Conservation (phyloP, 2,797 vertebrate species). For the Pipistrellus pipistrellus region DNA sequence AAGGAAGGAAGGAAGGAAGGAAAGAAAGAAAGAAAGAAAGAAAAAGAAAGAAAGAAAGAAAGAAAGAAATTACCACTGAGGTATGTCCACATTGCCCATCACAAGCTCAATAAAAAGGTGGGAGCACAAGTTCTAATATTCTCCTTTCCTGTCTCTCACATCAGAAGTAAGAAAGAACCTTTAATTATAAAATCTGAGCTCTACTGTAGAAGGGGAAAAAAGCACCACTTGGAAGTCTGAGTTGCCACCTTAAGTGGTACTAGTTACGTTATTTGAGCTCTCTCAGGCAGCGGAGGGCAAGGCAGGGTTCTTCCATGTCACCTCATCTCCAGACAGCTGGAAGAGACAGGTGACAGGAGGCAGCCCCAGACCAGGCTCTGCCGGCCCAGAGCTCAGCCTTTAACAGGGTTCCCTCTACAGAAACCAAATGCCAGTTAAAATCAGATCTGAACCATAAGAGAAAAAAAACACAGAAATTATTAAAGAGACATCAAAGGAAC, state of each 20-base stretch:
- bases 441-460: background rate
- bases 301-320: background rate
- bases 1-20: background rate
- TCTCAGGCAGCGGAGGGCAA: background rate
- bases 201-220: background rate
- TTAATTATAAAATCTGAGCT: constrained; percentile 40
- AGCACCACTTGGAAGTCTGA: constrained; percentile 2
- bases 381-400: background rate
- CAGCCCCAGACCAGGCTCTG: background rate
- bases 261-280: background rate
- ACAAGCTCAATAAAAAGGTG: background rate
- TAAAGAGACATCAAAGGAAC: background rate
- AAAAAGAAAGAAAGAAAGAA: background rate
- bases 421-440: background rate
- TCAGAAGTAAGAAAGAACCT: background rate
- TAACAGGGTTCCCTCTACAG: background rate
- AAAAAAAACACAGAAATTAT: background rate
- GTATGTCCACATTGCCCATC: background rate
- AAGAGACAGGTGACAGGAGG: background rate
- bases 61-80: background rate
- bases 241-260: background rate
- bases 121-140: background rate
- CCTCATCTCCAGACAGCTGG: background rate
- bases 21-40: background rate
- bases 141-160: background rate